Base-by-base conservation (phyloP, 2,888 invertebrate species). In the Trissoscelio sp. region DNA sequence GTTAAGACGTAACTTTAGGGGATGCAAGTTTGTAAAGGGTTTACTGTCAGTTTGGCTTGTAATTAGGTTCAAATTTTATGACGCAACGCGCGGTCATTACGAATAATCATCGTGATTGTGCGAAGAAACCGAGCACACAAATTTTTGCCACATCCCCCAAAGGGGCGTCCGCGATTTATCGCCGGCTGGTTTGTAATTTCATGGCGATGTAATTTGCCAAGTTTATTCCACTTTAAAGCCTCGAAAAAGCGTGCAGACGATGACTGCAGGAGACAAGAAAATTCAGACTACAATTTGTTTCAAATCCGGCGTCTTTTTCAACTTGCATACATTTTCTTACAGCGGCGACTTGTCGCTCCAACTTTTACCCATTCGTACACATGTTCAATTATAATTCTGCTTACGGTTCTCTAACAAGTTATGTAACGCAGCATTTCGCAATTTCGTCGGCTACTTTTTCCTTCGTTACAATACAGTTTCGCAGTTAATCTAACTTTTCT, bases 51-150 rank as follows among this genome's bases (percentile, higher is more conserved):
- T 37, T 57, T 31, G 57, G 28, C 7, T 58, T 20, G n/a, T 44
- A 60, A 60, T 60, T 60, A 60, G 60, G 60, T 60, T 44, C 44
- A 44, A 44, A 60, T 60, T 60, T 60, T 60, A 60, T 11, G 60
- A 37, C 24, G 14, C 60, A 11, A 16, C n/a, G 16, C 12, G 9
- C 42, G 12, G 42, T 60, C 44, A 24, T 60, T 60, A 44, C 44
- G 44, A 60, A 60, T 60, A 60, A 60, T 60, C n/a, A 44, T 44
- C 5, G n/a, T 42, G 44, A 39, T 58, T 39, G 12, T n/a, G 6
- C 16, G 12, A 7, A 2, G 16, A 44, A 28, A 11, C 12, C 3
- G 16, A 22, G 39, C 7, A 58, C 22, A 58, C n/a, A n/a, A n/a
- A 39, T 39, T 39, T 58, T 22, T 37, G 39, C 22, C 14, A 9